A percentile compares a stretch with the other conserved stretches of the same genome.
Evolutionary conservation across 2,797 vertebrate genomes (phyloP).

Genomic region (Rhynchotus rufescens): DNA sequence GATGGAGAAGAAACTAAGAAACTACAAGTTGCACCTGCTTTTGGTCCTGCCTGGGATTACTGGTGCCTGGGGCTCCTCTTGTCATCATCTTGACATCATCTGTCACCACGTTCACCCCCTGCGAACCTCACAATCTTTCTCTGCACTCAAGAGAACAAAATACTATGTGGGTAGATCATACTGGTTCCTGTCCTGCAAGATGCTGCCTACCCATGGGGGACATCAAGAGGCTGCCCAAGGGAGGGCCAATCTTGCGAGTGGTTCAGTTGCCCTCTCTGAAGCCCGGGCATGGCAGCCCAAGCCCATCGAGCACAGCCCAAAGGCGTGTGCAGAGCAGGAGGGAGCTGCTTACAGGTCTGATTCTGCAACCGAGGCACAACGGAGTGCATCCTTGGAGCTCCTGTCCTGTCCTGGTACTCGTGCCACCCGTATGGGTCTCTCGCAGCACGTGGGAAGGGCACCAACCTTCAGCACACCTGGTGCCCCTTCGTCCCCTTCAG

Average conservation of each 20-base stretch:
- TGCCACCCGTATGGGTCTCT: neutral
- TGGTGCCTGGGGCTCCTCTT: neutral
- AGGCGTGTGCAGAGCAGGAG: neutral
- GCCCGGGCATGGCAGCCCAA: accelerated
- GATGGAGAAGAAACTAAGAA: neutral
- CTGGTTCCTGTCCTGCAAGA: neutral
- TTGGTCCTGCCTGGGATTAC: neutral
- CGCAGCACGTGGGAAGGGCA: accelerated
- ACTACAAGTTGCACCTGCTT: neutral
- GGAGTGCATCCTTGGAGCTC: neutral
- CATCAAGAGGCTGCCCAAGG: neutral
- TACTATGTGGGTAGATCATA: neutral
- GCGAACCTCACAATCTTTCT: neutral
- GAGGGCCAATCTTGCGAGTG: neutral
- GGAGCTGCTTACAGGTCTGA: neutral
- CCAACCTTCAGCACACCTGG: neutral
- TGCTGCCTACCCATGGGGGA: neutral
- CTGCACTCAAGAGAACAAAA: neutral
- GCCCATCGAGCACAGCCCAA: neutral
- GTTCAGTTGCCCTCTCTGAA: neutral
- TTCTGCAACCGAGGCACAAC: neutral
- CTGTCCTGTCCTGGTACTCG: neutral
- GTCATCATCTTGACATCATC: neutral
- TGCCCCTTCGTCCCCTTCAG: neutral
- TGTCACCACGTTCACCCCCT: no score